These are phyloP conservation scores for Thelaira solivaga DNA, from an alignment of 2,888 invertebrate genomes.

Conservation along the genomic window DNA sequence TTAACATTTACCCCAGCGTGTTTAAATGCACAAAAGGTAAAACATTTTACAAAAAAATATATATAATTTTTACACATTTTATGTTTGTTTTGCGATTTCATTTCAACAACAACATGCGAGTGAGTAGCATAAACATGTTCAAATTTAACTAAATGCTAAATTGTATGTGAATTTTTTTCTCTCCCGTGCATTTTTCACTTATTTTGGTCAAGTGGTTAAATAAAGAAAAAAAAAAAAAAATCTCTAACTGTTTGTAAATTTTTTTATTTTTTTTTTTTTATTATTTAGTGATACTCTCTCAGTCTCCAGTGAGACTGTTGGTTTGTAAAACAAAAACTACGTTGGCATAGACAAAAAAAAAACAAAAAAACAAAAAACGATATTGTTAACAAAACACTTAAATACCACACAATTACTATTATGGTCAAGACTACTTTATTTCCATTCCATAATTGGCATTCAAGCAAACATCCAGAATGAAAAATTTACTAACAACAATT, in stretches of 20 bases:
- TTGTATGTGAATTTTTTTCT: conserved; percentile 3
- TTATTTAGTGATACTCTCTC: neutral
- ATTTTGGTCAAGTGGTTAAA: neutral
- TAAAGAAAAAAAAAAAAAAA: no score
- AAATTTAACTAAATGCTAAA: conserved; percentile 13
- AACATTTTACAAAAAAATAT: neutral
- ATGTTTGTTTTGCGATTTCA: neutral
- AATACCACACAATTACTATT: conserved; percentile 53
- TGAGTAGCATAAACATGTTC: conserved; percentile 5
- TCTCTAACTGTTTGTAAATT: neutral
- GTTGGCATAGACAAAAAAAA: neutral
- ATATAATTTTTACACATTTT: conserved; percentile 14
- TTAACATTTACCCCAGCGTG: neutral
- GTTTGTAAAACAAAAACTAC: neutral
- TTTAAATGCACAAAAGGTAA: neutral
- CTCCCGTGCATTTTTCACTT: neutral
- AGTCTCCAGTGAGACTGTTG: neutral
- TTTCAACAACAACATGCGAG: conserved; percentile 7
- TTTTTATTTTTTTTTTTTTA: no score
- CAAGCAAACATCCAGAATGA: conserved; percentile 23
- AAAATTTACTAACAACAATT: conserved; percentile 15
- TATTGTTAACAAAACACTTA: conserved; percentile 53
- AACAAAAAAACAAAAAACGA: neutral
- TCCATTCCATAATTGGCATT: conserved; percentile 44
- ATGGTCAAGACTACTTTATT: conserved; percentile 56